These are phyloP conservation scores for Paradoxurus hermaphroditus DNA, from an alignment of 2,113 vertebrate genomes.

Conservation along the genomic window DNA sequence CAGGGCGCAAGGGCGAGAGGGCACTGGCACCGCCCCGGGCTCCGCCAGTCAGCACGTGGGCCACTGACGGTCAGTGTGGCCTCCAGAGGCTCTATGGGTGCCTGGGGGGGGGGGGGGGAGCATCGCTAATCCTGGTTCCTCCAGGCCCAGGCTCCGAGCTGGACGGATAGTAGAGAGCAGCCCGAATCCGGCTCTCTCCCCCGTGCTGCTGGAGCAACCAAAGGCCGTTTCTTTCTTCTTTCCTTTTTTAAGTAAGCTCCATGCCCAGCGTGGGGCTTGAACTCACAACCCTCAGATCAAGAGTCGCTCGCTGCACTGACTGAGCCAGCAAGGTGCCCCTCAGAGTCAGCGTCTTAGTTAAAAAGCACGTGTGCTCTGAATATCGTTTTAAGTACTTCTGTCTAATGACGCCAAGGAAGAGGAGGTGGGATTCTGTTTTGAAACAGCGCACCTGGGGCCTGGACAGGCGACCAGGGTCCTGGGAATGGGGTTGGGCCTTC, in stretches of 20 bases:
- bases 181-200: not conserved
- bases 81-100: not conserved
- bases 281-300: not conserved
- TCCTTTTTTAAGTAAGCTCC: not conserved
- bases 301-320: not conserved
- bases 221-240: no score
- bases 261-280: not conserved
- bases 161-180: fast-evolving
- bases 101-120: not conserved
- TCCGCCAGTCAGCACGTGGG: not conserved
- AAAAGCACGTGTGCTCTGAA: not conserved
- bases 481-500: not conserved
- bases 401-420: not conserved
- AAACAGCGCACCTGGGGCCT: not conserved
- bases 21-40: not conserved
- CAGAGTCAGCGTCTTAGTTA: no score
- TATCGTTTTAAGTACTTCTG: fast-evolving
- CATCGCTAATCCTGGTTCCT: not conserved
- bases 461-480: not conserved
- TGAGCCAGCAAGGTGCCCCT: not conserved
- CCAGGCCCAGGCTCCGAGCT: fast-evolving
- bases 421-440: not conserved
- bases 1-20: not conserved
- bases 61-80: not conserved
- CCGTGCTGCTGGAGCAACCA: not conserved